phyloP scores from a whole-genome alignment of 1,140 invertebrate genomes.

The Paralvinella palmiformis region DNA sequence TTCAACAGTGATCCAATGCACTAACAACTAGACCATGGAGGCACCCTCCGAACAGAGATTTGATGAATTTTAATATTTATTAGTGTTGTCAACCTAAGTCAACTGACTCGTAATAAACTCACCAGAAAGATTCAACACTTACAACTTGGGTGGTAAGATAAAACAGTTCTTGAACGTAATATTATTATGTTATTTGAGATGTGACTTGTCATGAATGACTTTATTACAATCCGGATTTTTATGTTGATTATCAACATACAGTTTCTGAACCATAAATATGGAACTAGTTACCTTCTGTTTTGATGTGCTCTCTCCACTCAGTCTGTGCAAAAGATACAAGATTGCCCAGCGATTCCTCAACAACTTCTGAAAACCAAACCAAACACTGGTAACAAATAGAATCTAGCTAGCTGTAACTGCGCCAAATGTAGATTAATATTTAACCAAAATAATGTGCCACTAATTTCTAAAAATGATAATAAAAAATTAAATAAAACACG shows the following conservation, averaged over 20 bases:
- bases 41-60: no score
- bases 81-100: no score
- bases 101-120: neutral
- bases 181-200: neutral
- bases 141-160: neutral
- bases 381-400: neutral
- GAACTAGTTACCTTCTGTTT: conserved; percentile 4
- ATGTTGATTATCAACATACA: neutral
- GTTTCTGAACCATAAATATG: neutral
- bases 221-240: neutral
- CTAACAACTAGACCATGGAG: no score
- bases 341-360: conserved; percentile 36
- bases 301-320: conserved; percentile 24
- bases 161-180: neutral
- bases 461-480: neutral
- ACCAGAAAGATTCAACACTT: neutral
- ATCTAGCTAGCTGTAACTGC: neutral
- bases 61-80: no score
- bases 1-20: no score
- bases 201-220: neutral
- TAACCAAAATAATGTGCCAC: neutral
- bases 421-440: neutral
- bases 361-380: conserved; percentile 11
- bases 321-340: conserved; percentile 31
- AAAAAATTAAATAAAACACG: neutral